phyloP scores from a whole-genome alignment of 1,140 invertebrate genomes.

The Drosophila serrata region DNA sequence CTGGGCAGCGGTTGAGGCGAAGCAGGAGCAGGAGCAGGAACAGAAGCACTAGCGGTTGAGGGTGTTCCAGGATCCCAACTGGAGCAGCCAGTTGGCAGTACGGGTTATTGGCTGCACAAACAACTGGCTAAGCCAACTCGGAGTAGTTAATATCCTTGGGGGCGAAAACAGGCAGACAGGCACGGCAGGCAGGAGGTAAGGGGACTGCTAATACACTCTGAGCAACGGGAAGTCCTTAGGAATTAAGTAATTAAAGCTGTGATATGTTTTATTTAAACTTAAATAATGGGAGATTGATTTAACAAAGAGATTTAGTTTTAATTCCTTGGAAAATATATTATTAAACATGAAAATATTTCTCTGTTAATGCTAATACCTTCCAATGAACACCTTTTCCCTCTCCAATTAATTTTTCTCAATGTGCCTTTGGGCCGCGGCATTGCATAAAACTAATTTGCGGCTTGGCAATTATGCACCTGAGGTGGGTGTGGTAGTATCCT shows the following conservation, averaged over 20 bases:
- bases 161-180: slow-evolving; percentile 23
- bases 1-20: slow-evolving; percentile 44
- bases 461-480: slow-evolving; percentile 54
- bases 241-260: background rate
- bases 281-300: too few species aligned
- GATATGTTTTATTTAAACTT: too few species aligned
- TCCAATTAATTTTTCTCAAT: slow-evolving; percentile 8
- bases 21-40: background rate
- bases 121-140: slow-evolving; percentile 53
- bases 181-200: background rate
- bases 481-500: background rate
- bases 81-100: slow-evolving; percentile 36
- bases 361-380: too few species aligned
- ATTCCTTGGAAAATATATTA: too few species aligned
- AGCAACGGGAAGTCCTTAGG: background rate
- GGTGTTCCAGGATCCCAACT: slow-evolving; percentile 17
- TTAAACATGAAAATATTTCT: too few species aligned
- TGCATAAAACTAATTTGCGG: slow-evolving; percentile 80
- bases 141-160: slow-evolving; percentile 53
- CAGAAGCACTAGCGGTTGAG: slow-evolving; percentile 1
- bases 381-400: too few species aligned
- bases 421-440: slow-evolving; percentile 17
- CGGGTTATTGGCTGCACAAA: slow-evolving; percentile 49
- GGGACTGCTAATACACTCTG: slow-evolving; percentile 13
- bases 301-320: too few species aligned